Conservation (phyloP, 2,797 vertebrate species). For the Cephalopachus bancanus region DNA sequence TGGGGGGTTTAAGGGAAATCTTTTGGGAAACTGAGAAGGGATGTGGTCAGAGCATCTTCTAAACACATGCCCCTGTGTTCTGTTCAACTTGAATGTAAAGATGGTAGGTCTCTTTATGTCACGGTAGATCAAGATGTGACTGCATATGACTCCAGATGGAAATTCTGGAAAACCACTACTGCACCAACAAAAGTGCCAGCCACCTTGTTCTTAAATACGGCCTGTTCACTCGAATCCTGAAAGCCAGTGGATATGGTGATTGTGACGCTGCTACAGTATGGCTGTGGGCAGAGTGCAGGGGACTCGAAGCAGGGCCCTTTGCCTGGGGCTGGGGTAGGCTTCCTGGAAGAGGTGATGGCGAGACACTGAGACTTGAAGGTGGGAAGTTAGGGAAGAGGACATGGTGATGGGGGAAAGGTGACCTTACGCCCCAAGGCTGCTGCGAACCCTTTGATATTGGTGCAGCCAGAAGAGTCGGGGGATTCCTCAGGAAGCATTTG, state of each 20-base stretch:
- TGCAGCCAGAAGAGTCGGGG: neutral
- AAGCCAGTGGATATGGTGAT: rapidly evolving
- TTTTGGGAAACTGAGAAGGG: neutral
- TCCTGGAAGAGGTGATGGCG: neutral
- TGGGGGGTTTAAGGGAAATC: neutral
- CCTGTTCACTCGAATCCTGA: neutral
- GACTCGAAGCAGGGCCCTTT: neutral
- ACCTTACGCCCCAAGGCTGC: rapidly evolving
- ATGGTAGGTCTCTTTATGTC: neutral
- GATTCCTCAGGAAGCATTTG: too few species aligned
- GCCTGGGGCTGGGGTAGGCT: neutral
- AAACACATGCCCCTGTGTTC: neutral
- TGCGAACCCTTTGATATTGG: rapidly evolving
- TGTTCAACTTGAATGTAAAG: neutral
- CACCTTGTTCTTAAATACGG: neutral
- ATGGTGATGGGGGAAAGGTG: too few species aligned
- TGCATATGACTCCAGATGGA: neutral
- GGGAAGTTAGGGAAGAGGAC: neutral
- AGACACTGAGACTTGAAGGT: neutral
- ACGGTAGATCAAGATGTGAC: neutral
- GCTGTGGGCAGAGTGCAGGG: neutral
- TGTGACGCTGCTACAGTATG: neutral
- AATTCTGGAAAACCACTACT: neutral
- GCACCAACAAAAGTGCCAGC: neutral
- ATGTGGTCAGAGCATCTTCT: neutral